These are phyloP conservation scores for Drosophila nasuta DNA, from an alignment of 1,140 invertebrate species.

Conservation along the genomic window DNA sequence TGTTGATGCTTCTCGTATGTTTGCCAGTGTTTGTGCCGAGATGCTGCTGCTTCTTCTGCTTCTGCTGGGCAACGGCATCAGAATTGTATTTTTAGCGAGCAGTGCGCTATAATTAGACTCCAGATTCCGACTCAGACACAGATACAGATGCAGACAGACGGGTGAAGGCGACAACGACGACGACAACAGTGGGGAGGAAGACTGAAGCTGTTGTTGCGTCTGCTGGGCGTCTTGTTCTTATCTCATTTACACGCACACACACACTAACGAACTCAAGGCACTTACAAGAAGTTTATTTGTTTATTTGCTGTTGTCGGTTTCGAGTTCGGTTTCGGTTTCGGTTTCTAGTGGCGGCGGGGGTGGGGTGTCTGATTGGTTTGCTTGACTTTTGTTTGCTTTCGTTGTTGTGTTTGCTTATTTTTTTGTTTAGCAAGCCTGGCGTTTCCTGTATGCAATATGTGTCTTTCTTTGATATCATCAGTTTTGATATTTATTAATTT, in stretches of 20 bases:
- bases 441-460: slow-evolving; percentile 22
- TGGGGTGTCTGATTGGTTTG: slow-evolving; percentile 6
- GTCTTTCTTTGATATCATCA: slow-evolving; percentile 9
- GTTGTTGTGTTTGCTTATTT: not conserved
- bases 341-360: not conserved
- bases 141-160: not conserved
- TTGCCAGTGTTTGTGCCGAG: slow-evolving; percentile 62
- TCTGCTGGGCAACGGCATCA: slow-evolving; percentile 39
- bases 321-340: not conserved
- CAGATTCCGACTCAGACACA: slow-evolving; percentile 17
- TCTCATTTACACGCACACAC: slow-evolving; percentile 39
- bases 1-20: slow-evolving; percentile 42
- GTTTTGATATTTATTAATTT: slow-evolving; percentile 3
- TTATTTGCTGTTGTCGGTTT: slow-evolving; percentile 14
- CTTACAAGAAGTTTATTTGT: slow-evolving; percentile 44
- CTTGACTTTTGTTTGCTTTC: slow-evolving; percentile 6
- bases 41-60: slow-evolving; percentile 45
- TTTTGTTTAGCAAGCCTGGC: slow-evolving; percentile 22
- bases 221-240: slow-evolving; percentile 46
- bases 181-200: not conserved
- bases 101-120: slow-evolving; percentile 71
- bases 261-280: slow-evolving; percentile 34
- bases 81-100: slow-evolving; percentile 69
- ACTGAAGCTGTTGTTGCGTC: slow-evolving; percentile 24
- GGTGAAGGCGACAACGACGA: not conserved